A percentile compares a stretch with the other conserved stretches of the same genome.
These are phyloP conservation scores for Cylindroiulus punctatus DNA, from an alignment of 2,888 invertebrate species.

Conservation along the genomic window DNA sequence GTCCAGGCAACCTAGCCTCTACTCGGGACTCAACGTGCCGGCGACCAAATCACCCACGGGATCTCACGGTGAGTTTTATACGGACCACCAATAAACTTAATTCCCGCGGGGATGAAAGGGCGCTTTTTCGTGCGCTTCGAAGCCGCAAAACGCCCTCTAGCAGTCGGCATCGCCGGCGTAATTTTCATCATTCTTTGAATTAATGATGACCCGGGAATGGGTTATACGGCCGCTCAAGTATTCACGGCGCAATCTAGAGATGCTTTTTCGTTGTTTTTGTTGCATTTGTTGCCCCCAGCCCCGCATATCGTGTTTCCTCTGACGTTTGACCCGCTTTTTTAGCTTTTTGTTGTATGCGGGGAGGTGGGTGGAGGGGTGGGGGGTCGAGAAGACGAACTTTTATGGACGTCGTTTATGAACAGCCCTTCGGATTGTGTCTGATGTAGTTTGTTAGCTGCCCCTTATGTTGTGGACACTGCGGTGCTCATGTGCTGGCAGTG, in stretches of 20 bases:
- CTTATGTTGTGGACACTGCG: too few relatives aligned
- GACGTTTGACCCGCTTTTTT: too few relatives aligned
- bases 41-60: slow-evolving; percentile 56
- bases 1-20: slow-evolving; percentile 58
- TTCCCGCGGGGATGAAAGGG: neutral
- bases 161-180: neutral
- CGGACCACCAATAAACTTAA: neutral
- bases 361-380: too few relatives aligned
- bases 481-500: too few relatives aligned
- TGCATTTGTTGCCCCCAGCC: neutral
- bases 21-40: slow-evolving; percentile 58
- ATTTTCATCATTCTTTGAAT: neutral
- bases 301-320: too few relatives aligned
- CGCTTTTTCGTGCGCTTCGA: neutral
- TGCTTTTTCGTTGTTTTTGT: too few relatives aligned
- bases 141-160: neutral
- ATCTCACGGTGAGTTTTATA: slow-evolving; percentile 54
- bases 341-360: too few relatives aligned
- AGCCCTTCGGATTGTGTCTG: too few relatives aligned
- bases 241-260: too few relatives aligned
- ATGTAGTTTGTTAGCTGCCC: too few relatives aligned
- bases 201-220: neutral
- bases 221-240: neutral
- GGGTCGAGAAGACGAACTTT: too few relatives aligned
- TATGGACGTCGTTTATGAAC: too few relatives aligned